A percentile compares a stretch with the other conserved stretches of the same genome.
Evolutionary conservation across 37 sponge, comb jelly and placozoan genomes (phyloP).

Genomic region (Beroe forskalii): DNA sequence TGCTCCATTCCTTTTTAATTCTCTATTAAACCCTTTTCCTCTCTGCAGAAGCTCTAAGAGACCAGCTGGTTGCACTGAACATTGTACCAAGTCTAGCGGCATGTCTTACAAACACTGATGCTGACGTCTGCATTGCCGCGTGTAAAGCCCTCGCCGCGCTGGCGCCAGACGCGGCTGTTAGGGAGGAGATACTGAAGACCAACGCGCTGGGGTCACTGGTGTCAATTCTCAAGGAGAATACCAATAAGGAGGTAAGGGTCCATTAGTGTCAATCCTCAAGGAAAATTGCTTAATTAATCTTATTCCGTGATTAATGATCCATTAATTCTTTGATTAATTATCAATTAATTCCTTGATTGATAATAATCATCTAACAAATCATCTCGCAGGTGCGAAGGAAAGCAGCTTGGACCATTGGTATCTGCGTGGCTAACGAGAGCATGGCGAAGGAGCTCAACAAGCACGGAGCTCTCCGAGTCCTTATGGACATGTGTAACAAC

Average conservation of each 20-base stretch:
- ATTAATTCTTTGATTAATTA: too few species aligned
- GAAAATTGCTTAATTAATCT: too few species aligned
- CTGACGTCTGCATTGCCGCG: slow-evolving; percentile 31
- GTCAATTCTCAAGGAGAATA: slow-evolving; percentile 8
- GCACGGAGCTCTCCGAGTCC: background rate
- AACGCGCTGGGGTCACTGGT: slow-evolving; percentile 40
- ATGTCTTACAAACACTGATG: background rate
- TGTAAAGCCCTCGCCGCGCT: slow-evolving; percentile 46
- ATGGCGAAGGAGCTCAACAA: slow-evolving; percentile 53
- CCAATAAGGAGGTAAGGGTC: slow-evolving; percentile 23
- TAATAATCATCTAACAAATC: too few species aligned
- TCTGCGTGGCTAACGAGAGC: slow-evolving; percentile 13
- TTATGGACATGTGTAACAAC: slow-evolving; percentile 15
- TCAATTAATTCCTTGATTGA: too few species aligned
- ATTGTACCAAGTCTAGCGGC: slow-evolving; percentile 3
- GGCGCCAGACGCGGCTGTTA: background rate
- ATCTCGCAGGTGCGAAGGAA: slow-evolving; percentile 30
- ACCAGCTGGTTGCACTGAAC: background rate
- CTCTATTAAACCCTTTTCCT: too few species aligned
- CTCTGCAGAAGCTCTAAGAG: slow-evolving; percentile 25
- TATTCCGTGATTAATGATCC: too few species aligned
- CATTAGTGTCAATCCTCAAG: too few species aligned
- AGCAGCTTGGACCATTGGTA: slow-evolving; percentile 51
- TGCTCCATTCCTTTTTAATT: too few species aligned
- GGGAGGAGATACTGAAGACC: slow-evolving; percentile 15